A percentile compares a stretch with the other conserved stretches of the same genome.
Evolutionary conservation across 2,113 vertebrate species (phyloP).

Genomic region (Crocuta crocuta): DNA sequence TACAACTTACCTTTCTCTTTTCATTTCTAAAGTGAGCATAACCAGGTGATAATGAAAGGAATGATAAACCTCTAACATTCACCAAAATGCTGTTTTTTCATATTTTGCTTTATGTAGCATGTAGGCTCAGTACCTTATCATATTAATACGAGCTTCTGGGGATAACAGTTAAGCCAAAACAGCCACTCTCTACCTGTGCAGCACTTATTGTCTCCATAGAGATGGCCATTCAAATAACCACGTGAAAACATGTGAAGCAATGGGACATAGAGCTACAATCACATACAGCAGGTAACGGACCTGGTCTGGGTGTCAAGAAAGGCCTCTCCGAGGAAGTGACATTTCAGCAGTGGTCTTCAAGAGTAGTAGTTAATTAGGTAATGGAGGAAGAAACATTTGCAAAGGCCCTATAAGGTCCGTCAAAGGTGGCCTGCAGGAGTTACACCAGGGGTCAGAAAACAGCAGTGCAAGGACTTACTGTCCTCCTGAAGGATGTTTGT

Average conservation of each 20-base stretch:
- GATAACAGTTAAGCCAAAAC: not conserved
- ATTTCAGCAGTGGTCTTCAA: not conserved
- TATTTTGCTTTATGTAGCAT: constrained; percentile 30
- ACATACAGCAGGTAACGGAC: not conserved
- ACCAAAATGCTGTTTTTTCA: not conserved
- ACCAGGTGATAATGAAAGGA: constrained; percentile 5
- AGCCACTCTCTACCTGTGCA: not conserved
- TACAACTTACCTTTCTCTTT: not conserved
- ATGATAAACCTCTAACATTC: constrained; percentile 28
- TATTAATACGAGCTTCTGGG: not conserved
- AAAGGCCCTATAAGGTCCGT: not conserved
- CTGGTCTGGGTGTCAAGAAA: not conserved
- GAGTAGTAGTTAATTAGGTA: not conserved
- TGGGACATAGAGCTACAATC: not conserved
- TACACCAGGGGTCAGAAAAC: not conserved
- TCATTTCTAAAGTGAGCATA: constrained; percentile 4
- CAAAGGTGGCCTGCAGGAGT: not conserved
- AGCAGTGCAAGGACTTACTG: not conserved
- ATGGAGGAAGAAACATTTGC: not conserved
- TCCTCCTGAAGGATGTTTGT: not conserved
- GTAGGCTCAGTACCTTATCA: not conserved
- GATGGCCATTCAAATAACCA: not conserved
- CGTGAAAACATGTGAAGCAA: not conserved
- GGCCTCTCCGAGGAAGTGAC: not conserved
- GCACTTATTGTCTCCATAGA: not conserved